Percentiles rank a stretch among this genome's conserved stretches.
Conservation (phyloP, 64 coral and sea anemone genomes). For the Astreopora myriophthalma region DNA sequence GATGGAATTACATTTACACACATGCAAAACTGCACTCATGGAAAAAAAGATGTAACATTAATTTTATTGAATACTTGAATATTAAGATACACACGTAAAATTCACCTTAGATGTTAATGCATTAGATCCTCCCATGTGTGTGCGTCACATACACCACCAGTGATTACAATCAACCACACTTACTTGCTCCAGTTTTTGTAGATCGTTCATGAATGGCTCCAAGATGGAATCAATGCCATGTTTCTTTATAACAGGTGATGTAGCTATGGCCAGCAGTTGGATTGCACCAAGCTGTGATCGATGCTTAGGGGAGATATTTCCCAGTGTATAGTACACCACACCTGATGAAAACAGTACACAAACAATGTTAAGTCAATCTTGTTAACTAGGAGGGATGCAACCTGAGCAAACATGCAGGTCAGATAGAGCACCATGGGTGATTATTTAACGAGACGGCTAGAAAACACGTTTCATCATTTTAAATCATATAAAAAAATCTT, state of each 20-base stretch:
- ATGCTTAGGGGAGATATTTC: conserved; percentile 66
- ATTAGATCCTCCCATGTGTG: not conserved
- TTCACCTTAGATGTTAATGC: too few relatives aligned
- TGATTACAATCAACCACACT: too few relatives aligned
- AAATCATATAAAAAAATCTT: not conserved
- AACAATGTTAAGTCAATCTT: not conserved
- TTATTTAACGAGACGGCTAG: not conserved
- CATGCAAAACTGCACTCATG: too few relatives aligned
- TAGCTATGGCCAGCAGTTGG: conserved; percentile 55
- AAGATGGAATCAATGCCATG: conserved; percentile 63
- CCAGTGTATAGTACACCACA: conserved; percentile 72
- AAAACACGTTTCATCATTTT: not conserved
- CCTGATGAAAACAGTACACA: not conserved
- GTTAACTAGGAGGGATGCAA: not conserved
- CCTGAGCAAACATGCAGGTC: not conserved
- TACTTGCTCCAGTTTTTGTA: conserved; percentile 48
- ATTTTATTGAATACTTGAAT: too few relatives aligned
- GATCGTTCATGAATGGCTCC: conserved; percentile 53
- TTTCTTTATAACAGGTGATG: conserved; percentile 43
- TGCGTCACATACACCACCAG: too few relatives aligned
- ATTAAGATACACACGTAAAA: too few relatives aligned
- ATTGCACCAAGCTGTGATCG: conserved; percentile 59
- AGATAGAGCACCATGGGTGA: not conserved
- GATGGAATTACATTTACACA: too few relatives aligned
- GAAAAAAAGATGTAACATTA: too few relatives aligned